Percentiles rank a stretch among this genome's conserved stretches.
Conservation (phyloP, 2,888 invertebrate genomes). For the Apamea monoglypha region DNA sequence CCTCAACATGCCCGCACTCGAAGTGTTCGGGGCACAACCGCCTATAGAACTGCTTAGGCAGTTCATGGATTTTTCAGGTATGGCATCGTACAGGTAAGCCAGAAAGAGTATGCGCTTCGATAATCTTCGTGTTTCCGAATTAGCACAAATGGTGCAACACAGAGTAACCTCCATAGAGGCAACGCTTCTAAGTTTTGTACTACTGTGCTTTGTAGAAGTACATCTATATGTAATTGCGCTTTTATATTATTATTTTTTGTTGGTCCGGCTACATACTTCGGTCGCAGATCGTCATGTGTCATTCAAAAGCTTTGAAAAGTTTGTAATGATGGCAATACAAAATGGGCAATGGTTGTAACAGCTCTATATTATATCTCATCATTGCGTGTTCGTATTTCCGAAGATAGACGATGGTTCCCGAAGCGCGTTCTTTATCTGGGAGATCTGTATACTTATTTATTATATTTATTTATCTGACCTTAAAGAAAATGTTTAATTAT, state of each 20-base stretch:
- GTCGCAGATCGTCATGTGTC: not conserved
- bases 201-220: not conserved
- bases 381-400: not conserved
- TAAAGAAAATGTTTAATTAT: not conserved
- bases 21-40: constrained; percentile 96
- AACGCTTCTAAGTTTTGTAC: not conserved
- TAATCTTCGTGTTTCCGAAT: not conserved
- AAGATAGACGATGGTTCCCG: not conserved
- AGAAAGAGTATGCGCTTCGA: not conserved
- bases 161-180: too few relatives aligned
- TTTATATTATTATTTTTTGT: not conserved
- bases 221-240: not conserved
- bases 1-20: constrained; percentile 97
- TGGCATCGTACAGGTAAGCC: not conserved
- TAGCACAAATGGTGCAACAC: not conserved
- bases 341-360: not conserved
- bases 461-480: not conserved
- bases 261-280: not conserved
- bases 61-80: constrained; percentile 95
- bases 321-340: not conserved
- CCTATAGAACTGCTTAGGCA: constrained; percentile 96
- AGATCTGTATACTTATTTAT: not conserved
- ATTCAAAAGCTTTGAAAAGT: not conserved
- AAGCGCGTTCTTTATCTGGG: not conserved
- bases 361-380: not conserved